A percentile compares a stretch with the other conserved stretches of the same genome.
phyloP scores from a whole-genome alignment of 2,888 invertebrate species.

The Plagodis dolabraria region DNA sequence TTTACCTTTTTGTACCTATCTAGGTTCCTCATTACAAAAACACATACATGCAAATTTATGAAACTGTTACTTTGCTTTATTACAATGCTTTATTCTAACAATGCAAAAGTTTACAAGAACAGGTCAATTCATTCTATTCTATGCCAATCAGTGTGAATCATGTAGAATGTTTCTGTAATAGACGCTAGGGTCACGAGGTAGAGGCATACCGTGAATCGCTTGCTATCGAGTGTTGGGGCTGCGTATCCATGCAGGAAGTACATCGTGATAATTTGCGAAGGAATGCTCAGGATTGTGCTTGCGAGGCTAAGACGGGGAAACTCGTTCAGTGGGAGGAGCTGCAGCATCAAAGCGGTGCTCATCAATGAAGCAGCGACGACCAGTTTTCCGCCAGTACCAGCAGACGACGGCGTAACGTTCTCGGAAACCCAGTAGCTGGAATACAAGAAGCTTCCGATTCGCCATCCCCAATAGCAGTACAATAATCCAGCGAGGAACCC shows the following conservation, averaged over 20 bases:
- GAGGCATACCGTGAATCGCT: conserved; percentile 42
- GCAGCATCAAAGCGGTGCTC: conserved; percentile 38
- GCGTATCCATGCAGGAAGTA: conserved; percentile 51
- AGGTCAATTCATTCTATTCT: conserved; percentile 40
- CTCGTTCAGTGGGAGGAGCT: conserved; percentile 37
- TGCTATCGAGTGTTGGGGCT: conserved; percentile 44
- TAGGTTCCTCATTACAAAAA: conserved; percentile 5
- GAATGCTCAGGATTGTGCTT: conserved; percentile 51
- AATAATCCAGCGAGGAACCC: conserved; percentile 39
- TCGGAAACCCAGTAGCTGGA: conserved; percentile 51
- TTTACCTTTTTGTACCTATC: neutral
- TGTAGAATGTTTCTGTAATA: conserved; percentile 50
- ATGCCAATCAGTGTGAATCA: conserved; percentile 51
- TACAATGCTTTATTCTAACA: conserved; percentile 15
- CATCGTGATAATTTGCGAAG: conserved; percentile 51
- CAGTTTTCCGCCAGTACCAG: conserved; percentile 23
- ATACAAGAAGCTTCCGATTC: conserved; percentile 45
- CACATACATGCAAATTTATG: conserved; percentile 4
- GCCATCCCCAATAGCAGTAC: conserved; percentile 51
- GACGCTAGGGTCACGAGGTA: conserved; percentile 46
- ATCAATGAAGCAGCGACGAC: conserved; percentile 32
- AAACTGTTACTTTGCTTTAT: conserved; percentile 3
- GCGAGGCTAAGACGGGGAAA: conserved; percentile 52
- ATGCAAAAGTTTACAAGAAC: conserved; percentile 11
- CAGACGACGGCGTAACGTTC: conserved; percentile 37